Evolutionary conservation across 2,797 vertebrate species (phyloP).

Genomic region (Syngnathus acus): DNA sequence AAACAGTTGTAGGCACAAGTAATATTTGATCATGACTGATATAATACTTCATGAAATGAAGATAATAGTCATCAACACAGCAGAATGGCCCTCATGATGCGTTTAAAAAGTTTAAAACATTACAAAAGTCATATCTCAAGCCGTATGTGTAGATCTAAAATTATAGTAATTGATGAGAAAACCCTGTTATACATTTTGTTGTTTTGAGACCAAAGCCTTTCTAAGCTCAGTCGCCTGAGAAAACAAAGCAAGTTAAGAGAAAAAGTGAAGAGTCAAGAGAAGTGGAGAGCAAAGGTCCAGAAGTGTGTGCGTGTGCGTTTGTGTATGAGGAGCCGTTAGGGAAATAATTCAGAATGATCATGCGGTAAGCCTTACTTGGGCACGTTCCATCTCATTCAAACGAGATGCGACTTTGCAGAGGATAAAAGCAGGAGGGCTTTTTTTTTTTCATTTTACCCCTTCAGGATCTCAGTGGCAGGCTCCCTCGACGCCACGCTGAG

Average conservation of each 20-base stretch:
- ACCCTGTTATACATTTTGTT: background rate
- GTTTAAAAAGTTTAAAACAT: no score
- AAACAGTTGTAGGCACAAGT: background rate
- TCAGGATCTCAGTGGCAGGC: slow-evolving; percentile 23
- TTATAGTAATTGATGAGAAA: no score
- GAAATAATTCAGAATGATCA: background rate
- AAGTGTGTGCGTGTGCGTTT: background rate
- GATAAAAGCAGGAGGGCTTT: slow-evolving; percentile 32
- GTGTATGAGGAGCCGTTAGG: background rate
- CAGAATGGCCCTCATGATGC: no score
- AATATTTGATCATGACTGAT: background rate
- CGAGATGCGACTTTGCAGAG: slow-evolving; percentile 28
- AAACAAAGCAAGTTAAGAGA: background rate
- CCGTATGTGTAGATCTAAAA: no score
- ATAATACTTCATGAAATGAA: background rate
- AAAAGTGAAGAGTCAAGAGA: background rate
- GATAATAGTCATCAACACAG: background rate
- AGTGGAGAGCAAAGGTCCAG: background rate
- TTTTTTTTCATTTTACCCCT: background rate
- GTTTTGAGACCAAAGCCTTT: background rate
- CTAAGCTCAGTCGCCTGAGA: background rate
- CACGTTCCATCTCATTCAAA: slow-evolving; percentile 29
- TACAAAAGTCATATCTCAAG: no score
- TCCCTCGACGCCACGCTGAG: slow-evolving; percentile 22
- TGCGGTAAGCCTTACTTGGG: slow-evolving; percentile 9